Conservation (phyloP, 2,888 invertebrate species). For the Alloplasta piceator region DNA sequence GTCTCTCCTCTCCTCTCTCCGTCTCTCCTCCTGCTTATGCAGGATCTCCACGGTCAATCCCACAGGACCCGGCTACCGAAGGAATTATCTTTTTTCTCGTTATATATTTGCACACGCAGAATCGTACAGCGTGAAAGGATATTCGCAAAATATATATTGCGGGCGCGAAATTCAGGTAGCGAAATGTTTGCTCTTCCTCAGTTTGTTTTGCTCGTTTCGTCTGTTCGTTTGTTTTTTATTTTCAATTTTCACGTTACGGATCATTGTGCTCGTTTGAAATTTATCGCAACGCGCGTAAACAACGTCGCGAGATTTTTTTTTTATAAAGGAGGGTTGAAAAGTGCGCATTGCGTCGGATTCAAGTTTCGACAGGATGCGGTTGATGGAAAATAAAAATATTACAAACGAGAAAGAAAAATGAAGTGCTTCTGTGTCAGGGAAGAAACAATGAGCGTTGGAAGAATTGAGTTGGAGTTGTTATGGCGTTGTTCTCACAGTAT, state of each 20-base stretch:
- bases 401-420: constrained; percentile 12
- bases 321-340: constrained; percentile 13
- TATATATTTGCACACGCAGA: constrained; percentile 53
- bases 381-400: constrained; percentile 6
- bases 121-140: constrained; percentile 54
- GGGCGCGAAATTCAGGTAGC: constrained; percentile 42
- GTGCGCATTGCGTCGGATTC: constrained; percentile 47
- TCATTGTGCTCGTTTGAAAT: constrained; percentile 26
- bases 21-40: background rate
- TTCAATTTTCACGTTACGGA: background rate
- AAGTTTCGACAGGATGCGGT: constrained; percentile 23
- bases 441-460: constrained; percentile 47
- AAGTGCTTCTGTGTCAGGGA: background rate
- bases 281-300: constrained; percentile 21
- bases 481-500: constrained; percentile 61
- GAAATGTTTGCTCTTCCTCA: constrained; percentile 35
- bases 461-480: constrained; percentile 71
- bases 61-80: constrained; percentile 38
- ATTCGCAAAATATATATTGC: constrained; percentile 31
- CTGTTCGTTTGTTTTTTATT: constrained; percentile 17
- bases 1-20: constrained; percentile 19
- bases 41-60: constrained; percentile 10
- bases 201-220: constrained; percentile 19
- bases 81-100: constrained; percentile 51
- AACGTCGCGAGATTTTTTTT: constrained; percentile 29